A percentile compares a stretch with the other conserved stretches of the same genome.
phyloP scores from a whole-genome alignment of 2,113 vertebrate species.

The Oceanites oceanicus region DNA sequence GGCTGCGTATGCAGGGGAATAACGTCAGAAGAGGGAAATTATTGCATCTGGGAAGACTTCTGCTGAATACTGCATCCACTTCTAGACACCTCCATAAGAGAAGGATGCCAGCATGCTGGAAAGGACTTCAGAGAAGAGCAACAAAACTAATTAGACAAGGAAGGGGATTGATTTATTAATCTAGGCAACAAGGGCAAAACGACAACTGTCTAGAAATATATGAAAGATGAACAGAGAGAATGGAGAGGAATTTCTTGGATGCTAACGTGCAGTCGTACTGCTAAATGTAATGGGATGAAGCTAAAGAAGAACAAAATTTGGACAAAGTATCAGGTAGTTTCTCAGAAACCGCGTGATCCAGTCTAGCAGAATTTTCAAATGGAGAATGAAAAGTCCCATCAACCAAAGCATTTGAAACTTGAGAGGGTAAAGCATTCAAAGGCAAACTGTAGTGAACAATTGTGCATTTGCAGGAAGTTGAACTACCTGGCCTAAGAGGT shows the following conservation, averaged over 20 bases:
- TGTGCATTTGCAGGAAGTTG: not conserved
- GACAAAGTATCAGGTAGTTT: not conserved
- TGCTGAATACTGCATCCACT: not conserved
- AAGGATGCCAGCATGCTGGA: not conserved
- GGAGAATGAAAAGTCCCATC: not conserved
- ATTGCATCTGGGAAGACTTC: not conserved
- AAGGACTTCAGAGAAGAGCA: not conserved
- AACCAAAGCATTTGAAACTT: not conserved
- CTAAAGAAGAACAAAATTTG: not conserved
- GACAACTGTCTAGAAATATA: not conserved
- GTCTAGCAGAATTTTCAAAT: not conserved
- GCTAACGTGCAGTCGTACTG: not conserved
- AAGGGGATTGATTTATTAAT: not conserved
- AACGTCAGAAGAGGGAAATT: slow-evolving; percentile 7
- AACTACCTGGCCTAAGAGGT: not conserved
- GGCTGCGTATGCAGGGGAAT: not conserved
- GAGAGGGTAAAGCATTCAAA: not conserved
- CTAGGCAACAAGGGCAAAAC: not conserved
- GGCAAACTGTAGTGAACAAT: not conserved
- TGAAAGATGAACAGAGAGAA: not conserved
- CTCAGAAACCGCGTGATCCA: not conserved
- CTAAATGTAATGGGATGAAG: not conserved
- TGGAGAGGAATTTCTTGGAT: not conserved
- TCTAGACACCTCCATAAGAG: not conserved
- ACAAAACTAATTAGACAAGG: not conserved